These are phyloP conservation scores for Adelphocoris suturalis DNA, from an alignment of 2,888 invertebrate species.

Conservation along the genomic window DNA sequence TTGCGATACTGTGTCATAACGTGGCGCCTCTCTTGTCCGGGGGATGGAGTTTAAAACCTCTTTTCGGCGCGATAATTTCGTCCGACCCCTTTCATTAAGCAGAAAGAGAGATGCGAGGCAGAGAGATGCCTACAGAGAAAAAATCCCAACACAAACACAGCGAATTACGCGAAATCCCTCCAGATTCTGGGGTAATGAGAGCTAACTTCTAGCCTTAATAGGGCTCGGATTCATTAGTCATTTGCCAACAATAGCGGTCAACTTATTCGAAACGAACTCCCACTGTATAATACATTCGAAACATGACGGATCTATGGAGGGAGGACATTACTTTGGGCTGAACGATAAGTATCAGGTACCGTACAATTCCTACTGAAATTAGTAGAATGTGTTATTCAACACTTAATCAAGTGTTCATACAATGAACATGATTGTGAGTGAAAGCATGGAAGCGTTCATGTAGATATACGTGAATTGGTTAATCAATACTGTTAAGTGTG, in stretches of 20 bases:
- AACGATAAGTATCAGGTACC: too few species aligned
- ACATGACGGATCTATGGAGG: too few species aligned
- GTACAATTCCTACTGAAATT: too few species aligned
- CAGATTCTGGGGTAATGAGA: neutral
- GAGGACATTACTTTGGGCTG: too few species aligned
- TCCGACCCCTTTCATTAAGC: conserved; percentile 21
- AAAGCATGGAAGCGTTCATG: too few species aligned
- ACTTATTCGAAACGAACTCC: neutral
- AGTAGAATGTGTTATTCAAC: too few species aligned
- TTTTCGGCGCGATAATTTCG: conserved; percentile 34
- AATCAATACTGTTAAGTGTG: too few species aligned
- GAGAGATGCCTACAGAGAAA: neutral
- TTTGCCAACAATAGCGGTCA: neutral
- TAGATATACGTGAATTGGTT: too few species aligned
- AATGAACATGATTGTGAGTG: too few species aligned
- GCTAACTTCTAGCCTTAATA: neutral
- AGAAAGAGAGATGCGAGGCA: neutral
- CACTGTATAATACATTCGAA: neutral
- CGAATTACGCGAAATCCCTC: neutral
- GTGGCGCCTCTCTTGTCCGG: neutral
- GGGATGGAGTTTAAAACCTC: neutral
- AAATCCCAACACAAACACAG: neutral
- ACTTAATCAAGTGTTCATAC: too few species aligned
- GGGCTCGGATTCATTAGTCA: neutral
- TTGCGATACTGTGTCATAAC: conserved; percentile 52